These are phyloP conservation scores for Crotalus tigris DNA, from an alignment of 2,113 vertebrate genomes.

Conservation along the genomic window DNA sequence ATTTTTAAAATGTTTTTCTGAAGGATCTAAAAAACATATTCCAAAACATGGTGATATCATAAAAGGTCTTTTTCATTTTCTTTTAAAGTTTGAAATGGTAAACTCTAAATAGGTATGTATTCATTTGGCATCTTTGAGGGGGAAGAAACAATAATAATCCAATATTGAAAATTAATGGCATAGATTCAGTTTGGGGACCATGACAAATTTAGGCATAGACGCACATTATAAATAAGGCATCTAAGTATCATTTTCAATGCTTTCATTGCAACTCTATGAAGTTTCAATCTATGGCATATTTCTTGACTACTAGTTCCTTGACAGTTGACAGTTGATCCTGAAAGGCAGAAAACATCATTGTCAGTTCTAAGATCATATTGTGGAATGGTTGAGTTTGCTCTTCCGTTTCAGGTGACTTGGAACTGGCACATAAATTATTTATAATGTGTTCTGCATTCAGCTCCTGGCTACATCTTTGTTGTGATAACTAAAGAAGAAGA, in stretches of 20 bases:
- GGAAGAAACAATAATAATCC: background rate
- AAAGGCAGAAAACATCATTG: background rate
- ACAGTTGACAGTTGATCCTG: background rate
- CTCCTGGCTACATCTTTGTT: too few relatives aligned
- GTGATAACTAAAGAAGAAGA: too few relatives aligned
- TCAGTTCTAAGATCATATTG: background rate
- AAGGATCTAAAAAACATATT: background rate
- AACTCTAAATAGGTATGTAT: background rate
- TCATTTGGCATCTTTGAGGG: background rate
- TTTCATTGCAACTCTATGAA: background rate
- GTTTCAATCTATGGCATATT: background rate
- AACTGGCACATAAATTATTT: background rate
- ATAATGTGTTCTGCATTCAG: background rate
- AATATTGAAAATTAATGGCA: background rate
- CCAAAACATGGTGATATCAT: background rate
- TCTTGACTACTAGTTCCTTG: background rate
- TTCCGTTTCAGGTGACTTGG: background rate
- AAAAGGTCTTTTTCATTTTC: background rate
- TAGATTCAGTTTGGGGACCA: background rate
- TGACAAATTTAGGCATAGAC: background rate
- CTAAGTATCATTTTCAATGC: background rate
- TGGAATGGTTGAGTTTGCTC: background rate
- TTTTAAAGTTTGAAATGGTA: background rate
- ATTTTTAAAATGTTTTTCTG: background rate
- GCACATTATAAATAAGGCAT: background rate